Percentiles rank a stretch among this genome's conserved stretches.
Conservation (phyloP, 2,888 invertebrate species). For the Brenthis ino region DNA sequence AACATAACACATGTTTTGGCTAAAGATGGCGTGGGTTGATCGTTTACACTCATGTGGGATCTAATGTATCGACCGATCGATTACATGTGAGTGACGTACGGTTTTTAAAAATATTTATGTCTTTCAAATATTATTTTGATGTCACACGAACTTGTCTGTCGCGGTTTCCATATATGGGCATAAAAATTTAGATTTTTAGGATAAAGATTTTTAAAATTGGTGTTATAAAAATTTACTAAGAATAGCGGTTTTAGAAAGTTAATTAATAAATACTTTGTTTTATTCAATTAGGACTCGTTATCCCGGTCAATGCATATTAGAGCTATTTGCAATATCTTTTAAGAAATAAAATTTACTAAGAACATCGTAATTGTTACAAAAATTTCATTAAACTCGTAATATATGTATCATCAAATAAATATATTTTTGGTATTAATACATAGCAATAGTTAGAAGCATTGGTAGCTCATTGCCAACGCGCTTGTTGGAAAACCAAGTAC, state of each 20-base stretch:
- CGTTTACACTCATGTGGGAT: conserved; percentile 32
- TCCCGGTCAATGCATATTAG: too few species aligned
- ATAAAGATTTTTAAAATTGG: background rate
- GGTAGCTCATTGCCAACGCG: too few species aligned
- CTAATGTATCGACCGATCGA: conserved; percentile 18
- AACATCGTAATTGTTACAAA: too few species aligned
- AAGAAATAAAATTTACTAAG: too few species aligned
- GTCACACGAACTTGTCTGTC: conserved; percentile 25
- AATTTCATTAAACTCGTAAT: too few species aligned
- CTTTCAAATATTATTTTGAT: conserved; percentile 29
- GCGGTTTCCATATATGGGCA: conserved; percentile 8
- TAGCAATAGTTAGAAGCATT: too few species aligned
- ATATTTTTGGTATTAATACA: too few species aligned
- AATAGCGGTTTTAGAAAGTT: background rate
- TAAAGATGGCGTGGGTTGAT: conserved; percentile 35
- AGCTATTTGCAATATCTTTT: too few species aligned
- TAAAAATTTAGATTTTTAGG: conserved; percentile 1
- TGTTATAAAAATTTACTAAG: background rate
- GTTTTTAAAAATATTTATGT: conserved; percentile 18
- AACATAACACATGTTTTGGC: conserved; percentile 23
- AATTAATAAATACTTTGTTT: background rate
- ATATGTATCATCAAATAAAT: too few species aligned
- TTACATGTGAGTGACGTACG: conserved; percentile 1
- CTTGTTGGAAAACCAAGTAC: too few species aligned
- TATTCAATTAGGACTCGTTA: too few species aligned